Percentiles rank a stretch among this genome's conserved stretches.
Evolutionary conservation across 2,113 vertebrate species (phyloP).

Genomic region (Poeciliopsis turrubarensis): DNA sequence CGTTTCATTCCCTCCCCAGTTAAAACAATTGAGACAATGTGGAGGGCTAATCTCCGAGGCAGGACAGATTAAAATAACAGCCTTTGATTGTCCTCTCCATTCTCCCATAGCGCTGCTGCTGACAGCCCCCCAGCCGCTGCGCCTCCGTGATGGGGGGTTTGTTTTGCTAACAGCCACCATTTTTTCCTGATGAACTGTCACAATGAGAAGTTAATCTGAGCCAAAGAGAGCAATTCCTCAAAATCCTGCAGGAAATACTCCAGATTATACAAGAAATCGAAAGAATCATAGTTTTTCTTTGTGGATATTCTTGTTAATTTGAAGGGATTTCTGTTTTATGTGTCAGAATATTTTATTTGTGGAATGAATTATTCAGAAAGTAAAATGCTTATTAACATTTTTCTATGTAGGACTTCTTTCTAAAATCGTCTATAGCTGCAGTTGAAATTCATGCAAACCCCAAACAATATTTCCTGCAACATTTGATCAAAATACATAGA

Average conservation of each 20-base stretch:
- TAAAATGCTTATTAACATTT: too few relatives aligned
- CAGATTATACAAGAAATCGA: not conserved
- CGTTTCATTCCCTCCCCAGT: conserved; percentile 74
- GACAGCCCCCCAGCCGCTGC: conserved; percentile 43
- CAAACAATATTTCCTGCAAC: not conserved
- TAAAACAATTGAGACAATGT: conserved; percentile 87
- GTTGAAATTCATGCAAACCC: not conserved
- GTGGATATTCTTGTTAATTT: not conserved
- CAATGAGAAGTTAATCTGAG: conserved; percentile 73
- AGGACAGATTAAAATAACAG: conserved; percentile 82
- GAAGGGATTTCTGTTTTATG: not conserved
- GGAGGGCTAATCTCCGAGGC: conserved; percentile 81
- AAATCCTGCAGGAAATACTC: conserved; percentile 7
- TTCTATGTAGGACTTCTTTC: too few relatives aligned
- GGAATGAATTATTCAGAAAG: not conserved
- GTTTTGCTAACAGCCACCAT: conserved; percentile 80
- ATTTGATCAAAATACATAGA: not conserved
- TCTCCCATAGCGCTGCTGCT: conserved; percentile 65
- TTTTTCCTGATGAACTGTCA: conserved; percentile 78
- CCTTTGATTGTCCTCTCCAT: conserved; percentile 77
- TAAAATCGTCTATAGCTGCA: too few relatives aligned
- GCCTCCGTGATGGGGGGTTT: conserved; percentile 64
- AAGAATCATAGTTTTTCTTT: not conserved
- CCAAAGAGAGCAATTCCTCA: conserved; percentile 38
- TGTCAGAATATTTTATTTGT: not conserved